phyloP scores from a whole-genome alignment of 1,140 invertebrate genomes.

The Hylyphantes graminicola region DNA sequence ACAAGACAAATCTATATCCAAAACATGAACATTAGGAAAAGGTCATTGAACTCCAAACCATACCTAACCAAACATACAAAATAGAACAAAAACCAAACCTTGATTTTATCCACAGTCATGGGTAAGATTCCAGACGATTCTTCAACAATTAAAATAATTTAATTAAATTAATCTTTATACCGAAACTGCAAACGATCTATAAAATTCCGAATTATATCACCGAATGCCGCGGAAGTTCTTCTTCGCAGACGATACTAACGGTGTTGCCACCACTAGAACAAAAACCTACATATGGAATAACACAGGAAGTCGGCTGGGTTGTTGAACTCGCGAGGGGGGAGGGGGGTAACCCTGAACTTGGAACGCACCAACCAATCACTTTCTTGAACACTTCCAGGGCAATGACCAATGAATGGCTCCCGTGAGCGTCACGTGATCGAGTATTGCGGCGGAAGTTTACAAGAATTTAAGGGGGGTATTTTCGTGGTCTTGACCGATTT shows the following conservation, averaged over 20 bases:
- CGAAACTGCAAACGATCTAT: neutral
- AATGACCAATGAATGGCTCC: constrained; percentile 57
- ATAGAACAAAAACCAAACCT: constrained; percentile 27
- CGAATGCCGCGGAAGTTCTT: constrained; percentile 4
- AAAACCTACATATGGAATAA: constrained; percentile 56
- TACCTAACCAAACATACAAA: neutral
- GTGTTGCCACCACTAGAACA: constrained; percentile 58
- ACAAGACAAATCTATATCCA: neutral
- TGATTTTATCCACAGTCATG: constrained; percentile 49
- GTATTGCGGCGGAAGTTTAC: neutral
- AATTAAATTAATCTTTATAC: neutral
- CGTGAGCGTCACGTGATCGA: constrained; percentile 40
- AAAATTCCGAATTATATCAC: neutral
- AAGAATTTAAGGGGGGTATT: neutral
- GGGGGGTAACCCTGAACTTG: constrained; percentile 60
- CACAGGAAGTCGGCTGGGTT: constrained; percentile 54
- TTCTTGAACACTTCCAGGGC: constrained; percentile 56
- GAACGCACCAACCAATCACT: constrained; percentile 54
- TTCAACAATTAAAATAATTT: neutral
- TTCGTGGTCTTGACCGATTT: no score
- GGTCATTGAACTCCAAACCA: no score
- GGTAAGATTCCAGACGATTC: neutral
- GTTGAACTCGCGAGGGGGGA: constrained; percentile 48
- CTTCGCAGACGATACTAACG: constrained; percentile 15
- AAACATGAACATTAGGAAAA: neutral